Percentiles rank a stretch among this genome's conserved stretches.
Evolutionary conservation across 1,140 invertebrate species (phyloP).

Genomic region (Uloborus diversus): DNA sequence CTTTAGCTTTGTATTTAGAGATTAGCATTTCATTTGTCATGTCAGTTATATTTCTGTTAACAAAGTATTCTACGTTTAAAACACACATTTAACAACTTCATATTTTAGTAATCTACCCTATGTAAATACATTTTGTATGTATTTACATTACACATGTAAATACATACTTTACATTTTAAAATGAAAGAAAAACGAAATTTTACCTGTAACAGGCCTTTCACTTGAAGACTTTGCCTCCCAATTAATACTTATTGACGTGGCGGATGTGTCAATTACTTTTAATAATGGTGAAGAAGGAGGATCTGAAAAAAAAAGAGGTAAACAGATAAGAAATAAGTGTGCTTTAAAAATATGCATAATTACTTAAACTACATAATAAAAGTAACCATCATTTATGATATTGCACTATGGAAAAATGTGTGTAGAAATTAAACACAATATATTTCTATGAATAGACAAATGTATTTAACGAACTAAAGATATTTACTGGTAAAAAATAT

Average conservation of each 20-base stretch:
- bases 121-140: too few species aligned
- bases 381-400: background rate
- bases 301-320: conserved; percentile 42
- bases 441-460: too few species aligned
- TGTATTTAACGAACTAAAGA: too few species aligned
- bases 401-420: background rate
- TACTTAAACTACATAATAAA: background rate
- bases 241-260: conserved; percentile 55
- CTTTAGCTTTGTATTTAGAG: too few species aligned
- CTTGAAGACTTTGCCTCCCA: conserved; percentile 56
- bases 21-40: too few species aligned
- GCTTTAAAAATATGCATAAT: conserved; percentile 65
- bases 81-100: too few species aligned
- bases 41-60: too few species aligned
- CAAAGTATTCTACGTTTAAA: too few species aligned
- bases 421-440: too few species aligned
- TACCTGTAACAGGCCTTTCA: conserved; percentile 44
- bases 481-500: too few species aligned
- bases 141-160: too few species aligned
- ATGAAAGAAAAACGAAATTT: background rate
- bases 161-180: background rate
- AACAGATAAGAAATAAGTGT: conserved; percentile 21
- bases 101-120: too few species aligned
- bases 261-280: conserved; percentile 57
- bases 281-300: conserved; percentile 57